These are phyloP conservation scores for Oligia strigilis DNA, from an alignment of 2,888 invertebrate species.

Conservation along the genomic window DNA sequence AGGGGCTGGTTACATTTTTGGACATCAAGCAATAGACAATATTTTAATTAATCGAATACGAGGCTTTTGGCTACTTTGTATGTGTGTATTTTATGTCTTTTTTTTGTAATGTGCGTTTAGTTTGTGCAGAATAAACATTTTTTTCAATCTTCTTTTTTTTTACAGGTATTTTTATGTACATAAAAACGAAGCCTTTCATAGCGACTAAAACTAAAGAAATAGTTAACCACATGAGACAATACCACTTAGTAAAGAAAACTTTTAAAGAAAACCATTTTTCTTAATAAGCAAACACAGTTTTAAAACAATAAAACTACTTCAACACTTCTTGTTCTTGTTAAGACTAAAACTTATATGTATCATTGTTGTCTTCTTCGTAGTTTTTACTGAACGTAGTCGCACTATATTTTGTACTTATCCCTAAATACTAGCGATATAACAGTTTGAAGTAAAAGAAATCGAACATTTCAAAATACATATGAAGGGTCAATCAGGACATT, in stretches of 20 bases:
- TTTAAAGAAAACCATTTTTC: slow-evolving; percentile 14
- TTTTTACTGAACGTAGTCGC: background rate
- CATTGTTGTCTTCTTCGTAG: background rate
- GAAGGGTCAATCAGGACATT: no score
- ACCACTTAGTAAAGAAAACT: slow-evolving; percentile 6
- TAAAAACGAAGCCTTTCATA: background rate
- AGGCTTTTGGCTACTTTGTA: background rate
- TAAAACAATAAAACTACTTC: slow-evolving; percentile 38
- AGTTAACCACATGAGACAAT: background rate
- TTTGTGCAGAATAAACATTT: background rate
- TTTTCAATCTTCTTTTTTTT: no score
- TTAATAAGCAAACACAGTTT: slow-evolving; percentile 27
- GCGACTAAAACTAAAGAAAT: background rate
- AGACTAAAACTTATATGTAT: background rate
- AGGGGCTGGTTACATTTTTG: background rate
- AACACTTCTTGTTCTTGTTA: slow-evolving; percentile 21
- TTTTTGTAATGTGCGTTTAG: background rate
- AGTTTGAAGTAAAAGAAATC: background rate
- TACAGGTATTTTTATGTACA: background rate
- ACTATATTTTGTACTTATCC: background rate
- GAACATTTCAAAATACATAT: background rate
- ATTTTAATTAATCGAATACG: background rate
- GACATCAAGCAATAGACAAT: background rate
- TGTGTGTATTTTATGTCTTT: background rate
- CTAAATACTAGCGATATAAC: background rate